Evolutionary conservation across 2,888 invertebrate genomes (phyloP).

Genomic region (Troides oblongomaculatus): DNA sequence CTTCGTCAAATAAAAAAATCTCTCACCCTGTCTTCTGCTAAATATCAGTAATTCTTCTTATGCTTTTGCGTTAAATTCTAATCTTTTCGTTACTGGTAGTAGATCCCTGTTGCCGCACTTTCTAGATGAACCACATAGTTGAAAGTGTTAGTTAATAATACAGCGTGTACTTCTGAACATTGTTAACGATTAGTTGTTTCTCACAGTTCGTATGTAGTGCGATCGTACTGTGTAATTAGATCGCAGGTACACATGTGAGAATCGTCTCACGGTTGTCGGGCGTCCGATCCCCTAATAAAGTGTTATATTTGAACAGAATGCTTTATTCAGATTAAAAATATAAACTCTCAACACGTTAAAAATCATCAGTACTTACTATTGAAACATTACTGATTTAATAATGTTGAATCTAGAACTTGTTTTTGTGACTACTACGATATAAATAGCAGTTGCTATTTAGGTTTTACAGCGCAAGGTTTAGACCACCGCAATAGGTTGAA

Average conservation of each 20-base stretch:
- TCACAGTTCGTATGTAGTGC: constrained; percentile 48
- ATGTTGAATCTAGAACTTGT: neutral
- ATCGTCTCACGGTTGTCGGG: constrained; percentile 59
- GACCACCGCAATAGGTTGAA: neutral
- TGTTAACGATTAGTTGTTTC: constrained; percentile 50
- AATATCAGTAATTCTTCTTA: too few species aligned
- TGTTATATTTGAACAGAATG: constrained; percentile 39
- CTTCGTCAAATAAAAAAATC: too few species aligned
- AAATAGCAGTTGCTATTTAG: neutral
- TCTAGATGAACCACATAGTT: neutral
- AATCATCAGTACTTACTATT: neutral
- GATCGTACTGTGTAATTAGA: constrained; percentile 57
- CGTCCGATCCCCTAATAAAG: constrained; percentile 39
- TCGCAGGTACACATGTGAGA: constrained; percentile 61
- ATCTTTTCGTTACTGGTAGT: too few species aligned
- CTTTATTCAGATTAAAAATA: neutral
- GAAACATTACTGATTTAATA: neutral
- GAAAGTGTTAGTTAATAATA: constrained; percentile 36
- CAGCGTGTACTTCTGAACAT: constrained; percentile 40
- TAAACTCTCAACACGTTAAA: neutral
- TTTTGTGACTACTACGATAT: neutral
- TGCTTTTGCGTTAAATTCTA: too few species aligned
- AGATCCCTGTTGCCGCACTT: too few species aligned
- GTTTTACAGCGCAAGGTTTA: neutral
- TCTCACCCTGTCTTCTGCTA: too few species aligned